phyloP scores from a whole-genome alignment of 2,888 invertebrate genomes.

The Gisinianus flammeolus region DNA sequence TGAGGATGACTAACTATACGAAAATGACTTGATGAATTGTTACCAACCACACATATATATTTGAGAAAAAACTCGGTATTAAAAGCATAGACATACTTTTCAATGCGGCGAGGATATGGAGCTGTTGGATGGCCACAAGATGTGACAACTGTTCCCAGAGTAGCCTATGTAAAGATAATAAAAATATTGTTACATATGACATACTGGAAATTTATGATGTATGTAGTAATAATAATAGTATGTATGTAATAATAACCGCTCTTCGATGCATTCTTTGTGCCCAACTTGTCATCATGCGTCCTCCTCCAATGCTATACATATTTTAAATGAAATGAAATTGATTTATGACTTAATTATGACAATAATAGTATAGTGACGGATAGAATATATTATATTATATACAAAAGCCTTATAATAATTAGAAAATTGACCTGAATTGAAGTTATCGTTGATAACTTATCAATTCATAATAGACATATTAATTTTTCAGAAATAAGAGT shows the following conservation, averaged over 20 bases:
- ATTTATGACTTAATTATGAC: too few relatives aligned
- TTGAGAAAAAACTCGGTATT: neutral
- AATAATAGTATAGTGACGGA: too few relatives aligned
- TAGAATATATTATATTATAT: too few relatives aligned
- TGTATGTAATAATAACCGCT: constrained; percentile 72
- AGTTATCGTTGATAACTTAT: too few relatives aligned
- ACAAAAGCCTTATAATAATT: too few relatives aligned
- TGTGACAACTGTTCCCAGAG: constrained; percentile 67
- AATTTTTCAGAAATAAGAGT: too few relatives aligned
- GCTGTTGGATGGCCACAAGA: constrained; percentile 87
- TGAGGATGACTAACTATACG: neutral
- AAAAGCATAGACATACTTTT: constrained; percentile 67
- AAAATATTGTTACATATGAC: neutral
- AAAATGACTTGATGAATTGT: neutral
- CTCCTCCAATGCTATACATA: too few relatives aligned
- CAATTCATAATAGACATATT: too few relatives aligned
- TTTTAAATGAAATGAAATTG: too few relatives aligned
- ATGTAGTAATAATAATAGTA: neutral
- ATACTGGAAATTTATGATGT: neutral
- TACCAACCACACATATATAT: neutral
- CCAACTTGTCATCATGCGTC: too few relatives aligned
- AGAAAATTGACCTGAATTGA: too few relatives aligned
- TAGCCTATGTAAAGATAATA: neutral
- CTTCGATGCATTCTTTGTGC: constrained; percentile 70
- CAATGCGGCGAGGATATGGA: constrained; percentile 81